Evolutionary conservation across 2,797 vertebrate genomes (phyloP).

Genomic region (Dallia pectoralis): DNA sequence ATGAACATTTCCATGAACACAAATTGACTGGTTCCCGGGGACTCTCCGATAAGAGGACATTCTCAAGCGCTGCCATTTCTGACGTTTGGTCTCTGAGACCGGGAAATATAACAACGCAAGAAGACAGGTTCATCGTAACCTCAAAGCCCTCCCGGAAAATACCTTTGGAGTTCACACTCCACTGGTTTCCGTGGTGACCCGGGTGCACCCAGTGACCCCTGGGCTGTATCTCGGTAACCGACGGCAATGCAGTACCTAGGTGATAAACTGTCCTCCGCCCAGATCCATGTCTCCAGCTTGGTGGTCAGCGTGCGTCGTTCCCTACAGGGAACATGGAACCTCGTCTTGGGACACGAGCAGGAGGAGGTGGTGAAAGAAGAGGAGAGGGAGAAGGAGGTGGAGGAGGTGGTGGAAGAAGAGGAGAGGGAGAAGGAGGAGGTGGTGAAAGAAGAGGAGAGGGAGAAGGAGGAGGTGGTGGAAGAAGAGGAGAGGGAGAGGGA

Average conservation of each 20-base stretch:
- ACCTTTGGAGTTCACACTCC: neutral
- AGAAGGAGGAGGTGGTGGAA: slow-evolving; percentile 41
- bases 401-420: slow-evolving; percentile 35
- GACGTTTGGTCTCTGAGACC: neutral
- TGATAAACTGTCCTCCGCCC: slow-evolving; percentile 84
- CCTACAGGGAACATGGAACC: slow-evolving; percentile 82
- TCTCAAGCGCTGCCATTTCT: neutral
- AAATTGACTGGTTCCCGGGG: neutral
- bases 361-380: slow-evolving; percentile 46
- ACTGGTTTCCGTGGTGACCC: slow-evolving; percentile 49
- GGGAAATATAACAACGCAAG: neutral
- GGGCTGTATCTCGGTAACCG: neutral
- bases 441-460: slow-evolving; percentile 37
- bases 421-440: slow-evolving; percentile 35
- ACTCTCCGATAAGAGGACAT: slow-evolving; percentile 12
- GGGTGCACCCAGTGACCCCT: slow-evolving; percentile 5
- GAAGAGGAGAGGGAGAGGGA: slow-evolving; percentile 32
- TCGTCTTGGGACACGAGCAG: slow-evolving; percentile 64
- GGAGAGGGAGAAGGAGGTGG: slow-evolving; percentile 36
- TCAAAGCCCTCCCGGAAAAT: neutral
- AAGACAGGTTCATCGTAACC: neutral
- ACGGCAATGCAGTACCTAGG: slow-evolving; percentile 86
- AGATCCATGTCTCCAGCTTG: slow-evolving; percentile 86
- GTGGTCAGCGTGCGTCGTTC: slow-evolving; percentile 83
- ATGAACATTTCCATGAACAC: slow-evolving; percentile 27